Evolutionary conservation across 2,797 vertebrate genomes (phyloP).

Genomic region (Tauraco hartlaubi): DNA sequence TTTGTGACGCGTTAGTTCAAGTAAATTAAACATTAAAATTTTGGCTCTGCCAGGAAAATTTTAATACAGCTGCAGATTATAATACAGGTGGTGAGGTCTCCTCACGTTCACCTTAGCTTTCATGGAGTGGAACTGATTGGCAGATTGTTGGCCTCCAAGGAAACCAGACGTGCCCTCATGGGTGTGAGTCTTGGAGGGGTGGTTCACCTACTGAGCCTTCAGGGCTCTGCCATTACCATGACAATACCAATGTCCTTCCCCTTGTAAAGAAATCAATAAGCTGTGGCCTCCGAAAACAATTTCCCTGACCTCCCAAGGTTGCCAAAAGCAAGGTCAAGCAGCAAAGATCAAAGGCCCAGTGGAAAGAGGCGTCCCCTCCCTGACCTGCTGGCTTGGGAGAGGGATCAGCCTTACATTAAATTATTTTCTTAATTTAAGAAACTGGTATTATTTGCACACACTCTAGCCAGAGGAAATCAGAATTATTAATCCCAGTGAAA

Average conservation of each 20-base stretch:
- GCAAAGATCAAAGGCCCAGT: slow-evolving; percentile 38
- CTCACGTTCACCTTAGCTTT: slow-evolving; percentile 34
- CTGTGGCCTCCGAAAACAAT: background rate
- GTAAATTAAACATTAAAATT: slow-evolving; percentile 66
- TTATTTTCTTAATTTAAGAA: background rate
- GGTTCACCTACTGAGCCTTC: background rate
- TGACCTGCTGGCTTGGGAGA: background rate
- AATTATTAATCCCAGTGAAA: background rate
- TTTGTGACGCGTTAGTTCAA: slow-evolving; percentile 64
- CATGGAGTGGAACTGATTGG: slow-evolving; percentile 41
- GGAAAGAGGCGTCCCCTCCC: background rate
- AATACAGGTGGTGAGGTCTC: slow-evolving; percentile 79
- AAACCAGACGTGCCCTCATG: background rate
- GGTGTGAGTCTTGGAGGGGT: background rate
- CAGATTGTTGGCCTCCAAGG: slow-evolving; percentile 40
- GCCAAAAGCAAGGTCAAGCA: slow-evolving; percentile 56
- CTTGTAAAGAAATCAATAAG: slow-evolving; percentile 23
- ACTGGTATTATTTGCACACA: background rate
- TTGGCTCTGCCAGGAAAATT: slow-evolving; percentile 65
- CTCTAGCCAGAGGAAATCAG: background rate
- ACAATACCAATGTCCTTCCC: slow-evolving; percentile 10
- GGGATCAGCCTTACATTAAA: background rate
- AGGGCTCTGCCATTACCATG: slow-evolving; percentile 37
- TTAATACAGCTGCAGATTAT: slow-evolving; percentile 83
- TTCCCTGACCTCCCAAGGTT: slow-evolving; percentile 41